Base-by-base conservation (phyloP, 1,140 invertebrate species). In the Bombus superbus region DNA sequence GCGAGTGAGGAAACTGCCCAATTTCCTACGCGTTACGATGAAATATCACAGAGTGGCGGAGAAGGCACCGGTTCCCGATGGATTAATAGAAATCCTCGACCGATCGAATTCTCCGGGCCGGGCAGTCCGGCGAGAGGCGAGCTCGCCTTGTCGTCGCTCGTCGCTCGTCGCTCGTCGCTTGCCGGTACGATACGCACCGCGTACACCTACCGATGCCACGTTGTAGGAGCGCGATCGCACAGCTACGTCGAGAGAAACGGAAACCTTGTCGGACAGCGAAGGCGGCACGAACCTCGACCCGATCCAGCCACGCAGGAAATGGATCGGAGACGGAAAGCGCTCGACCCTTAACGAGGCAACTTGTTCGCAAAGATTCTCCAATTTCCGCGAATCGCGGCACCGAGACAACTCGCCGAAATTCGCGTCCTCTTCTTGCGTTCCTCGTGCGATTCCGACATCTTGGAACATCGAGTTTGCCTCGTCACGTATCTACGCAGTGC, bases 291-390 rank as follows among this genome's bases (percentile, higher is more conserved):
- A 57, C 25, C 47, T 71, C 32, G 28, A 28, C 25, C 35, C 44
- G 62, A 83, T 76, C 62, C 62, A 38, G 68, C 81, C 32, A 28
- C 32, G 44, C 57, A 66, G 44, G 81, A 77, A 76, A 69, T 57
- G 64, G 73, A 83, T 83, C 73, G 32, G 32, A 69, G 72, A 83
- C 74, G 25, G 69, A 76, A 83, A 76, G 66, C 77, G 81, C 47
- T 77, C 66, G 62, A 15, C 59, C 1, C 32, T 32, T 32, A 32
- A 32, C 32, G 42, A n/a, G 81, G 68, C 35, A 69, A 76, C 81
- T 83, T 83, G 69, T 76, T 76, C 53, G 72, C 59, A 32, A 66
- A 42, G 40, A 84, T 78, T 71, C 75, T 84, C 59, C 66, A 35
- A 78, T 71, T 59, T 84, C 47, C 47, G 47, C 53, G 66, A 44